Base-by-base conservation (phyloP, 2,797 vertebrate species). In the Rhinophrynus dorsalis region DNA sequence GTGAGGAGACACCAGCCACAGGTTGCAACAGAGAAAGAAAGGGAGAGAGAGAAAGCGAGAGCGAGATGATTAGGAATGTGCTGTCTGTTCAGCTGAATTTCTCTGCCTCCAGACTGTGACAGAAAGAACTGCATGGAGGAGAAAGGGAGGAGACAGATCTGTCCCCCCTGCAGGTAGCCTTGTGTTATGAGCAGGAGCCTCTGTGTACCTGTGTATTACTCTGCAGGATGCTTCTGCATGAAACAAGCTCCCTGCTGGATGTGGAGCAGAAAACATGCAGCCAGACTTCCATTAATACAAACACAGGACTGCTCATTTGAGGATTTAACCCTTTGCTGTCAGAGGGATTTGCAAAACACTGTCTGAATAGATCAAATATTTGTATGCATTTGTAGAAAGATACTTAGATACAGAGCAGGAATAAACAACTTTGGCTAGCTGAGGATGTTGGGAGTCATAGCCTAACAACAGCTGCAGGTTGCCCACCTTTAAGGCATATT, bases 171-270 rank as follows among this genome's bases (percentile, higher is more conserved):
- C 65, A 44, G 66, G 52, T 29, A 59, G 52, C n/a, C 45, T 72
- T 33, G 54, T 66, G 61, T 32, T 44, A 65, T n/a, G 20, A 32
- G 44, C 37, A 40, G 52, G 33, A 65, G 54, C 42, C 23, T 42
- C 10, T 72, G 69, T 52, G 57, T 66, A 72, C 69, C 69, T 72
- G 52, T 64, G 69, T 59, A 42, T 6, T 17, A 12, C 68, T 71
- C 59, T 5, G 51, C 59, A 63, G 21, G 59, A 45, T 20, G 37
- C 48, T 61, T 13, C 47, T 52, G 38, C 35, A 10, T 13, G 23
- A 8, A 59, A 51, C 45, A 58, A 35, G 61, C 44, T 33, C 69
- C 69, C 61, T 59, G 61, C 61, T 72, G 69, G 8, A 30, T 32
- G 40, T 2, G 30, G 56, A 50, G 23, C 37, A 63, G 37, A 6